Evolutionary conservation across 1,140 invertebrate species (phyloP).

Genomic region (Zaprionus ornatus): DNA sequence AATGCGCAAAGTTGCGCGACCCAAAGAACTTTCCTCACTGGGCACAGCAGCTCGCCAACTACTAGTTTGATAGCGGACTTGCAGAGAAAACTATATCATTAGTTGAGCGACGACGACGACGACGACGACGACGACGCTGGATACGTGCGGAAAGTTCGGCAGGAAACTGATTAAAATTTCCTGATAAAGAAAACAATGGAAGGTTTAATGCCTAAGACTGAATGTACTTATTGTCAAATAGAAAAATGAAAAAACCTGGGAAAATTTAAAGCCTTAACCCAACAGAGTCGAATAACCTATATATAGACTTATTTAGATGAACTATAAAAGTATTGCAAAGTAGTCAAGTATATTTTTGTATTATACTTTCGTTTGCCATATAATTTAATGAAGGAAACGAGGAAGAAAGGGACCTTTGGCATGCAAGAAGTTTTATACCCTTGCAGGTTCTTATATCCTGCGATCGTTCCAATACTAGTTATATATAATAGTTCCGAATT

Average conservation of each 20-base stretch:
- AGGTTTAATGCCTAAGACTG: neutral
- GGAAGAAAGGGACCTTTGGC: no score
- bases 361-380: no score
- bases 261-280: no score
- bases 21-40: slow-evolving; percentile 18
- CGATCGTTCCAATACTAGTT: no score
- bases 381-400: no score
- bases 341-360: no score
- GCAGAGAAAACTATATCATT: slow-evolving; percentile 26
- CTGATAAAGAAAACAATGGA: neutral
- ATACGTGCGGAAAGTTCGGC: slow-evolving; percentile 17
- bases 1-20: slow-evolving; percentile 25
- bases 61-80: slow-evolving; percentile 13
- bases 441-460: no score
- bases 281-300: no score
- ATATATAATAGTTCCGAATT: no score
- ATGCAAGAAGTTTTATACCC: no score
- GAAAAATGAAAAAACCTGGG: neutral
- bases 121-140: slow-evolving; percentile 9
- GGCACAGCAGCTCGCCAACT: slow-evolving; percentile 3
- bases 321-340: no score
- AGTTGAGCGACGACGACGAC: slow-evolving; percentile 9
- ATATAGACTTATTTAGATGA: no score
- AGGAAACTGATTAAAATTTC: slow-evolving; percentile 22
- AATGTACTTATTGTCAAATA: neutral